Evolutionary conservation across 2,888 invertebrate species (phyloP).

Genomic region (Matsumyia berberina): DNA sequence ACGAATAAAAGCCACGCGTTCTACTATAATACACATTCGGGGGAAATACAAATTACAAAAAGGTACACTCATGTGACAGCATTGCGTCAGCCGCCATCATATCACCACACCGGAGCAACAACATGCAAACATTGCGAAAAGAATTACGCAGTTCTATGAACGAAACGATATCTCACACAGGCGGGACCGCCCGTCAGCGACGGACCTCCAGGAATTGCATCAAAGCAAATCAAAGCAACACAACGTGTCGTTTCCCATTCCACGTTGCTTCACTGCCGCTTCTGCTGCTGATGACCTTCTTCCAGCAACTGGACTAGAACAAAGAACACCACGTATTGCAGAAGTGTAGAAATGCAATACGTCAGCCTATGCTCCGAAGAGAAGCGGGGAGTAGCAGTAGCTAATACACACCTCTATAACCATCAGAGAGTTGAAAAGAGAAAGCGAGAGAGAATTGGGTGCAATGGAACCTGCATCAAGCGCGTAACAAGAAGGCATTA

Average conservation of each 20-base stretch:
- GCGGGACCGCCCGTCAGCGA: conserved; percentile 20
- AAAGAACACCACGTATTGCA: conserved; percentile 37
- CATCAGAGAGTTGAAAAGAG: conserved; percentile 12
- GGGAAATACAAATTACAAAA: not conserved
- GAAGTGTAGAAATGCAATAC: conserved; percentile 29
- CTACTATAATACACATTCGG: conserved; percentile 7
- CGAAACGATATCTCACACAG: conserved; percentile 32
- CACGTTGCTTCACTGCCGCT: conserved; percentile 17
- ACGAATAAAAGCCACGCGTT: conserved; percentile 11
- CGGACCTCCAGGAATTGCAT: conserved; percentile 22
- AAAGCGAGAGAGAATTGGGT: conserved; percentile 16
- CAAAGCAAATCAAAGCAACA: conserved; percentile 2
- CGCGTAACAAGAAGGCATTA: conserved; percentile 49
- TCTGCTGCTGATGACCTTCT: conserved; percentile 66
- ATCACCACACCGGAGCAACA: conserved; percentile 16
- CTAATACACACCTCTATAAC: conserved; percentile 2
- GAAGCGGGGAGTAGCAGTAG: conserved; percentile 2
- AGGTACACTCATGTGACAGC: conserved; percentile 28
- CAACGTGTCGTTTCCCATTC: conserved; percentile 4
- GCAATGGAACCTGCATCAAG: conserved; percentile 33
- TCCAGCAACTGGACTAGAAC: conserved; percentile 60
- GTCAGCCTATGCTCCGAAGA: not conserved
- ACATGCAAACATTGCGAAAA: conserved; percentile 18
- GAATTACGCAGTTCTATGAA: conserved; percentile 37
- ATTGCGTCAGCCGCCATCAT: conserved; percentile 32